A percentile compares a stretch with the other conserved stretches of the same genome.
Conservation (phyloP, 2,797 vertebrate genomes). For the Smutsia temminckii region DNA sequence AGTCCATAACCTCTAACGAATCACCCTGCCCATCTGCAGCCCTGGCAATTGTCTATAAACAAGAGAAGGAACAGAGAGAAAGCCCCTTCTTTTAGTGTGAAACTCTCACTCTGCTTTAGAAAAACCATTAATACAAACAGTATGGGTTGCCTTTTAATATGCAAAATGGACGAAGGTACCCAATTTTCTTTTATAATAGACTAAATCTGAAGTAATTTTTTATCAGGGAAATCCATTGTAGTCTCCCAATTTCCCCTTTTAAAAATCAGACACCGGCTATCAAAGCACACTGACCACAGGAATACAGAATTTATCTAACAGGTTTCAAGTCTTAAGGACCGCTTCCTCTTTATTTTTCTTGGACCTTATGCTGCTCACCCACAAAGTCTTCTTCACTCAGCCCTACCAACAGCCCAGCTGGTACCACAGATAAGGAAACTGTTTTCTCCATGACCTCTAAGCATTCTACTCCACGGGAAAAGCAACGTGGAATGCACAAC, state of each 20-base stretch:
- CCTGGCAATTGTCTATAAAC: constrained; percentile 9
- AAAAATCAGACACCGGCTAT: constrained; percentile 56
- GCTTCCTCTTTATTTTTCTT: constrained; percentile 53
- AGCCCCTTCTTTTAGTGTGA: constrained; percentile 48
- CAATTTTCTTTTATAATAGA: constrained; percentile 55
- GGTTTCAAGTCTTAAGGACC: constrained; percentile 65
- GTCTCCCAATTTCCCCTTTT: constrained; percentile 27
- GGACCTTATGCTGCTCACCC: constrained; percentile 40
- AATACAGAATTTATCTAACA: constrained; percentile 71
- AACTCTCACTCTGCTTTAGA: constrained; percentile 71
- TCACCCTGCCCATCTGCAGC: constrained; percentile 54
- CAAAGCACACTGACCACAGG: constrained; percentile 40
- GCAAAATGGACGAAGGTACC: constrained; percentile 80
- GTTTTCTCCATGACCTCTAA: constrained; percentile 84
- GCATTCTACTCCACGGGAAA: constrained; percentile 73
- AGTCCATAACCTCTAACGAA: neutral
- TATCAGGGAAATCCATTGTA: constrained; percentile 7
- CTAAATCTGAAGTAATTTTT: constrained; percentile 73
- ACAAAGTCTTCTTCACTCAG: constrained; percentile 67
- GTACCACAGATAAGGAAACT: constrained; percentile 66
- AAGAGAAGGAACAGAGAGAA: constrained; percentile 6
- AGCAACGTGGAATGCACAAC: constrained; percentile 74
- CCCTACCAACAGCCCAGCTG: constrained; percentile 58
- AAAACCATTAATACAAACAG: constrained; percentile 68
- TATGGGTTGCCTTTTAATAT: constrained; percentile 71